Evolutionary conservation across 2,113 vertebrate genomes (phyloP), one percentile per base, ranked within the genome.

Genomic region (Hiodon alosoides): DNA sequence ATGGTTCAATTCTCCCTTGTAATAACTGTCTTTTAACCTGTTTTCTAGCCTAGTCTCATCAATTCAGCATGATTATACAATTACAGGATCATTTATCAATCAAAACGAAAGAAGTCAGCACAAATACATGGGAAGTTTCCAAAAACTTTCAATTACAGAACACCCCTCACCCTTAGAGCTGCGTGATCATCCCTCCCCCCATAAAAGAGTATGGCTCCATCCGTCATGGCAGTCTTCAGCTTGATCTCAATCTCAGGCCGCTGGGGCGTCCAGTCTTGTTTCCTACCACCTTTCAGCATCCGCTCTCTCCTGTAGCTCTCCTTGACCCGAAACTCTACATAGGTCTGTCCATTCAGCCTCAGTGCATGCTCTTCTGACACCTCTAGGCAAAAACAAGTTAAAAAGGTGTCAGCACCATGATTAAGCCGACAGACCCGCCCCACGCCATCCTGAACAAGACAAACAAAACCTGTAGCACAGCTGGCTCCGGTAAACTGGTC

Each of bases 321-420:
- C 70, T 90, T 90, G 58, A 92, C 73, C 3, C 87, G 76, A 85
- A 87, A 92, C 62, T 90, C 85, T 69, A 92, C 76, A 75, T 87
- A 83, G 7, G 82, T 81, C 48, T 80, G 81, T 3, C 83, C 85
- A 76, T 73, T 78, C 9, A 92, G 83, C 52, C 69, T 71, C 67
- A 91, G 48, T 3, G 84, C 88, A 76, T 87, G 71, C 67, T 90
- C 78, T 50, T 89, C 84, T 53, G 87, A 85, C 7, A 88, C 78
- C 77, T 83, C 89, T 92, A 74, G 77, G 57, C 3, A 10, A 80
- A 67, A 10, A 55, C 66, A 3, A 76, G 52, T 66, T 8, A 75
- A 68, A 52, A 74, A 7, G 11, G 52, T 11, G 31, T 31, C 31
- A 31, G 31, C 31, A 31, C 31, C 31, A 31, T 31, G 31, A 31